Evolutionary conservation across 2,888 invertebrate species (phyloP).

Genomic region (Urechis unicinctus): DNA sequence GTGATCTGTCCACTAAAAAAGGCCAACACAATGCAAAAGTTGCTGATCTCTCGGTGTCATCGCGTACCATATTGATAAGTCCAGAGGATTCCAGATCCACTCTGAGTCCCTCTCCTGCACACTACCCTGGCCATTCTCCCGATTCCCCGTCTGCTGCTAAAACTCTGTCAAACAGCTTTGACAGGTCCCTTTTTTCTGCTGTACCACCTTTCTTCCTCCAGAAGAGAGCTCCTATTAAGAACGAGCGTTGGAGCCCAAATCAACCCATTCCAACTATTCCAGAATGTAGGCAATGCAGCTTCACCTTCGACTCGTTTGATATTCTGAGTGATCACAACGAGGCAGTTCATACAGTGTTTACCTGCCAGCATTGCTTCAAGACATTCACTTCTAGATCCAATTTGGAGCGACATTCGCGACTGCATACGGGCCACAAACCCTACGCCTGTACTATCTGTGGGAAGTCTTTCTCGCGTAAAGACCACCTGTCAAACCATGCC

Average conservation of each 20-base stretch:
- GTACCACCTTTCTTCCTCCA: neutral
- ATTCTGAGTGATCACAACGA: constrained; percentile 21
- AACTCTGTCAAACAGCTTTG: neutral
- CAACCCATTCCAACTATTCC: constrained; percentile 8
- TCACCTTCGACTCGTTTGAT: constrained; percentile 13
- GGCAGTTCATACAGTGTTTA: constrained; percentile 19
- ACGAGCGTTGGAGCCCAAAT: constrained; percentile 13
- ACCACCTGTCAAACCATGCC: constrained; percentile 22
- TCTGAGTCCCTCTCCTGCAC: neutral
- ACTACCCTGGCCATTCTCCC: neutral
- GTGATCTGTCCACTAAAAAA: neutral
- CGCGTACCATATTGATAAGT: neutral
- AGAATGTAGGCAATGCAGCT: constrained; percentile 19
- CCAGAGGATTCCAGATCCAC: neutral
- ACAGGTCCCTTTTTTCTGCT: neutral
- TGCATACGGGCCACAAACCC: constrained; percentile 23
- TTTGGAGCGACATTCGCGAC: constrained; percentile 22
- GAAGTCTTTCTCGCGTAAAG: constrained; percentile 22
- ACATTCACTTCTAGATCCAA: constrained; percentile 24
- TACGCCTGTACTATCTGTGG: constrained; percentile 20
- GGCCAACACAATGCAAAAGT: neutral
- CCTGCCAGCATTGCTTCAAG: constrained; percentile 20
- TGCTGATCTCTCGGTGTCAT: too few species aligned
- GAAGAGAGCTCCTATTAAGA: constrained; percentile 5
- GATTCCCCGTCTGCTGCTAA: neutral